A percentile compares a stretch with the other conserved stretches of the same genome.
Conservation (phyloP, 2,797 vertebrate species). For the Pipistrellus pipistrellus region DNA sequence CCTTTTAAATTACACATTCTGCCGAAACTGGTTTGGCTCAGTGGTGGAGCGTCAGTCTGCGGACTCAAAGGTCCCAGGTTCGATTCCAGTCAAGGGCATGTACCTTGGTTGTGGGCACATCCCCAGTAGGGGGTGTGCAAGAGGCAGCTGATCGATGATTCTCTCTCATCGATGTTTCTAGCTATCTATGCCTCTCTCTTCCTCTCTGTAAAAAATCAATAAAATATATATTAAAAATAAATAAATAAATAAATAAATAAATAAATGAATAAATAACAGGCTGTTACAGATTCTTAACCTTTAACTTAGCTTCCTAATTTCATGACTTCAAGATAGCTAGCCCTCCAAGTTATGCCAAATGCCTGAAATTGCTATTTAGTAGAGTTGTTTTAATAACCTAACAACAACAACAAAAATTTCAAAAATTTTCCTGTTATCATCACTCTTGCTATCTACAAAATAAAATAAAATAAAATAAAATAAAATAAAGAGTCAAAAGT, state of each 20-base stretch:
- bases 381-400: neutral
- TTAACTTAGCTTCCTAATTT: conserved; percentile 32
- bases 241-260: neutral
- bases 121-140: too few relatives aligned
- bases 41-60: too few relatives aligned
- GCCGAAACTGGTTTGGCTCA: too few relatives aligned
- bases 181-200: too few relatives aligned
- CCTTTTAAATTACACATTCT: neutral
- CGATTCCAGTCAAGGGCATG: too few relatives aligned
- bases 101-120: too few relatives aligned
- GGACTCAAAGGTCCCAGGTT: too few relatives aligned
- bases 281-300: neutral
- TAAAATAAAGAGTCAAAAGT: neutral
- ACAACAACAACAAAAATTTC: neutral
- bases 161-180: too few relatives aligned
- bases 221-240: too few relatives aligned
- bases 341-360: conserved; percentile 47
- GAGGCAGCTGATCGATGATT: too few relatives aligned
- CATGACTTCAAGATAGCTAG: neutral
- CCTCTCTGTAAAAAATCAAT: too few relatives aligned
- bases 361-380: conserved; percentile 9
- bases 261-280: neutral
- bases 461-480: neutral
- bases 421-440: neutral
- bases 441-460: neutral